Evolutionary conservation across 2,113 vertebrate species (phyloP), one percentile per base, ranked within the genome.

Genomic region (Oceanites oceanicus): DNA sequence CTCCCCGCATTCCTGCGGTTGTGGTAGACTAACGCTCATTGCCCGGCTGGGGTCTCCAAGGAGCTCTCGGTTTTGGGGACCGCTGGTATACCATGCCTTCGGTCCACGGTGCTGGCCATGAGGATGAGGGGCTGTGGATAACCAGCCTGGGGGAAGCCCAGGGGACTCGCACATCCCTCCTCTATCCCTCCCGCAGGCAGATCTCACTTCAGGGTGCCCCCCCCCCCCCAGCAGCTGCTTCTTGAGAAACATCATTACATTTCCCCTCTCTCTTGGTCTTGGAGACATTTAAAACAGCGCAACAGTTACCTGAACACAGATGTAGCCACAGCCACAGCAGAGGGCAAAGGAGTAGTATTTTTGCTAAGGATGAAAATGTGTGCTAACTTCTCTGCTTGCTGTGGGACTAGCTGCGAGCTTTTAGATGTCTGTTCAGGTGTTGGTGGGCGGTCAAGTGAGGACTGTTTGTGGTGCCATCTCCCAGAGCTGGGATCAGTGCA

Each of bases 101-200:
- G 9, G 11, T 63, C 27, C 22, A 18, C 0, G 0, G 22, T 58
- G 42, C 42, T 11, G 6, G 25, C 74, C 7, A 1, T 40, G 36
- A 59, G 22, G 6, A 4, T 0, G 0, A 66, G 10, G 20, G 13
- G 5, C 45, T 47, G 61, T 1, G 2, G 29, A 36, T 22, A 63
- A 5, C 13, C 38, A 53, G 22, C 21, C 18, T 61, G 26, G 38
- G 59, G 23, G 34, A 38, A 78, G 36, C 10, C 19, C 42, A 26
- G 5, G 32, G 53, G 11, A 50, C 17, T 77, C 4, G 0, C 1
- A 13, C 9, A 9, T 56, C 30, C 32, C 19, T 71, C 34, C 20
- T 88, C 34, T 65, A 36, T 62, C 32, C 21, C 26, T 75, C 15
- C 38, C 44, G 13, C 0, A 2, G 52, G 6, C 6, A 78, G 5